Conservation (phyloP, 2,797 vertebrate genomes). For the Pseudocheirus occidentalis region DNA sequence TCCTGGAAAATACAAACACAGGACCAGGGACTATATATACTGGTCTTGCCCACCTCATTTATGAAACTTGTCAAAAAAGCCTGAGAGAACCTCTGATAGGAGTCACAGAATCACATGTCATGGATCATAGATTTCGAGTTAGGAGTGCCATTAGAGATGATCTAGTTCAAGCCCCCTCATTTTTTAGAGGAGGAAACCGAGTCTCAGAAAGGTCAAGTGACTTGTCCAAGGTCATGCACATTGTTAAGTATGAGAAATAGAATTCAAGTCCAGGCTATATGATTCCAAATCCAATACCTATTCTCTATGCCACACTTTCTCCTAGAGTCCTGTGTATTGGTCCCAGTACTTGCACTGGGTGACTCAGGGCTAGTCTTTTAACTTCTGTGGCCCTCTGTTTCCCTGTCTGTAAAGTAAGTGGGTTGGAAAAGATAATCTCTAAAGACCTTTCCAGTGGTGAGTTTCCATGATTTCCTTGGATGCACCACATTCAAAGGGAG, state of each 20-base stretch:
- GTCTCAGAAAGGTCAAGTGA: not conserved
- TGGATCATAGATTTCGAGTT: not conserved
- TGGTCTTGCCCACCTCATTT: not conserved
- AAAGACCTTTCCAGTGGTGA: not conserved
- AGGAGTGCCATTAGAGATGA: not conserved
- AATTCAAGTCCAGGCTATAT: not conserved
- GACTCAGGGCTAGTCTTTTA: not conserved
- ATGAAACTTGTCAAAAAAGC: not conserved
- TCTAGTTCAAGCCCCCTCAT: not conserved
- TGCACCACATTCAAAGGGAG: not conserved
- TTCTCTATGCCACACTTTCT: not conserved
- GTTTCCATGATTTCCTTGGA: not conserved
- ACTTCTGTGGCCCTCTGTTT: not conserved
- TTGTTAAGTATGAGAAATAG: not conserved
- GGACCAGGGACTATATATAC: not conserved
- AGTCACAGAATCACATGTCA: not conserved
- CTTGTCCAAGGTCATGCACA: not conserved
- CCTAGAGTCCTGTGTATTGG: not conserved
- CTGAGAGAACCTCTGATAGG: not conserved
- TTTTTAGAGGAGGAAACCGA: not conserved
- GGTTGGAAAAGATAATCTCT: not conserved
- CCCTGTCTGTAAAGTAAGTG: not conserved
- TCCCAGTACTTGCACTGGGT: not conserved
- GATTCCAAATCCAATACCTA: not conserved
- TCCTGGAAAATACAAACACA: slow-evolving; percentile 11